Percentiles rank a stretch among this genome's conserved stretches.
phyloP scores from a whole-genome alignment of 2,888 invertebrate genomes.

The Carpatolechia fugitivella region DNA sequence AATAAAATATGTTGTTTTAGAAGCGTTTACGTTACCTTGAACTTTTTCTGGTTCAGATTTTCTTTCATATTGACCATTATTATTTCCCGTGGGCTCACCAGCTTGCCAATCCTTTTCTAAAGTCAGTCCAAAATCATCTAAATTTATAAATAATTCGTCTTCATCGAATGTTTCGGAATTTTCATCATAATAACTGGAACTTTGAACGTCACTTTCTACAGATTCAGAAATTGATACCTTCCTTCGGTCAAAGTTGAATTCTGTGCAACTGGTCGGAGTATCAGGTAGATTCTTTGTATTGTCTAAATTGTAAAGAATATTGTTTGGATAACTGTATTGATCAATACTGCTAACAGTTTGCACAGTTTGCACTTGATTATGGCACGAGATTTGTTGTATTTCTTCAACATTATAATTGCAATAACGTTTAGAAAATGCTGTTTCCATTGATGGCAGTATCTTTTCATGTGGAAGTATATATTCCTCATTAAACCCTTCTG shows the following conservation, averaged over 20 bases:
- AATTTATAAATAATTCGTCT: conserved; percentile 68
- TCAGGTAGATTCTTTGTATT: conserved; percentile 59
- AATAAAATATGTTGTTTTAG: not conserved
- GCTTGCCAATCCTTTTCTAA: conserved; percentile 55
- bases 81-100: conserved; percentile 1
- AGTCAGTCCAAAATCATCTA: conserved; percentile 66
- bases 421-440: conserved; percentile 66
- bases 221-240: conserved; percentile 68
- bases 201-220: conserved; percentile 67
- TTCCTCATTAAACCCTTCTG: conserved; percentile 60
- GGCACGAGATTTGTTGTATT: conserved; percentile 26
- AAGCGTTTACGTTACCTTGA: conserved; percentile 44
- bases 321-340: conserved; percentile 71
- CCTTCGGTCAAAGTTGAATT: conserved; percentile 63
- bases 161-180: conserved; percentile 69
- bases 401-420: conserved; percentile 51
- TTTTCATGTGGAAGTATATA: conserved; percentile 51
- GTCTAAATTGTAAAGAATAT: conserved; percentile 63
- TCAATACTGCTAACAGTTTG: conserved; percentile 54
- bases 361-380: conserved; percentile 30
- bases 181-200: conserved; percentile 64
- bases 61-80: conserved; percentile 28
- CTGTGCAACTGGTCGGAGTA: conserved; percentile 67
- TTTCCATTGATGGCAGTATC: conserved; percentile 67
- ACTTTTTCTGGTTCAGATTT: conserved; percentile 52